Percentiles rank a stretch among this genome's conserved stretches.
Conservation (phyloP, 2,797 vertebrate genomes). For the Aselliscus stoliczkanus region DNA sequence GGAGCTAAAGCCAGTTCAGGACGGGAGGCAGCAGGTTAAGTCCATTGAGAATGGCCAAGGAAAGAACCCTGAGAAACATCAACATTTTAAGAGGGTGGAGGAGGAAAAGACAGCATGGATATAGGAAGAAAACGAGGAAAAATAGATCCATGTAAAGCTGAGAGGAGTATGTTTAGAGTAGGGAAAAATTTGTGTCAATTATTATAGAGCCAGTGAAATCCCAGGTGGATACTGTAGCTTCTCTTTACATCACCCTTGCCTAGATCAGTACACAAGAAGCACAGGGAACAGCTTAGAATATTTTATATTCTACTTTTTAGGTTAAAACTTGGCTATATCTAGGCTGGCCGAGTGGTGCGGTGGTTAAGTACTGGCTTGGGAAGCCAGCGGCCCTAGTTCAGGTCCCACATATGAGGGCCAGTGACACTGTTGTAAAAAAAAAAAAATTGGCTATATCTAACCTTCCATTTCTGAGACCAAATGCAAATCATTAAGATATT, state of each 20-base stretch:
- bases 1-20: background rate
- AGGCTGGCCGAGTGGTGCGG: too few species aligned
- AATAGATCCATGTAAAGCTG: background rate
- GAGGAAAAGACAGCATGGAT: background rate
- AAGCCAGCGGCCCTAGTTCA: too few species aligned
- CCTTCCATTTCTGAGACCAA: conserved; percentile 17
- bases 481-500: conserved; percentile 16
- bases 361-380: too few species aligned
- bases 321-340: conserved; percentile 27
- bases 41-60: background rate
- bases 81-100: background rate
- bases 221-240: background rate
- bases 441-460: conserved; percentile 21
- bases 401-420: too few species aligned
- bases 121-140: background rate
- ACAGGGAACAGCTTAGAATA: background rate
- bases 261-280: background rate
- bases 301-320: background rate
- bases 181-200: background rate
- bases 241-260: background rate
- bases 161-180: background rate
- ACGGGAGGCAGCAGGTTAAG: background rate
- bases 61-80: background rate
- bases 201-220: background rate
- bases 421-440: too few species aligned